phyloP scores from a whole-genome alignment of 2,888 invertebrate species.

The Campoletis raptor region DNA sequence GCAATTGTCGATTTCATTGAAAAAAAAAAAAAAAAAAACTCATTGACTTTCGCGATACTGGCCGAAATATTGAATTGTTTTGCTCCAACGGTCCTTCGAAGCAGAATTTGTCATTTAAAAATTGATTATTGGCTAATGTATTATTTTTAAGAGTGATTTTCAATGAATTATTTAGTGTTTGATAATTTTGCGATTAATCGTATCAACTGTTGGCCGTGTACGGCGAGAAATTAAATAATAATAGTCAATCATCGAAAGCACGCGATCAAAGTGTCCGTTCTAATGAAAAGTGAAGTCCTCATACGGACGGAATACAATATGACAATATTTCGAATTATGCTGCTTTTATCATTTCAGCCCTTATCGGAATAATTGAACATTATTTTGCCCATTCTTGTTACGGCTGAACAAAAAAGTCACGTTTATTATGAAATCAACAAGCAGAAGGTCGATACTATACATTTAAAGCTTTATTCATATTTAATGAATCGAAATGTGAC shows the following conservation, averaged over 20 bases:
- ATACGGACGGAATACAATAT: neutral
- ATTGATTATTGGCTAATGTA: neutral
- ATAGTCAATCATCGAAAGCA: neutral
- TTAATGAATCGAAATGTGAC: slow-evolving; percentile 18
- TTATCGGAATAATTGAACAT: neutral
- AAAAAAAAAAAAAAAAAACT: neutral
- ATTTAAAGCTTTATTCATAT: slow-evolving; percentile 20
- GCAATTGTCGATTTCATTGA: too few species aligned
- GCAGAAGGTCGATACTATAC: slow-evolving; percentile 30
- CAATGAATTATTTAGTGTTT: neutral
- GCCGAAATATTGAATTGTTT: too few species aligned
- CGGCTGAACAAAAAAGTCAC: neutral
- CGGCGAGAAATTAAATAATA: neutral
- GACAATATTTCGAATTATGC: neutral
- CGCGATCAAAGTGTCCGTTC: neutral
- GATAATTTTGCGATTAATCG: neutral
- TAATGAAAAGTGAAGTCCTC: neutral
- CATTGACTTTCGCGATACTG: too few species aligned
- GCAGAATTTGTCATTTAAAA: neutral
- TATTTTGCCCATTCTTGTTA: neutral
- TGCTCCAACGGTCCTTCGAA: neutral
- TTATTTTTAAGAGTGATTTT: neutral
- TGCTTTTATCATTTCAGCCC: neutral
- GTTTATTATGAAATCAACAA: slow-evolving; percentile 26
- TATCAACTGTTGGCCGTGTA: neutral